Evolutionary conservation across 2,888 invertebrate species (phyloP), one percentile per base, ranked within the genome.

Genomic region (Oxycera nigricornis): DNA sequence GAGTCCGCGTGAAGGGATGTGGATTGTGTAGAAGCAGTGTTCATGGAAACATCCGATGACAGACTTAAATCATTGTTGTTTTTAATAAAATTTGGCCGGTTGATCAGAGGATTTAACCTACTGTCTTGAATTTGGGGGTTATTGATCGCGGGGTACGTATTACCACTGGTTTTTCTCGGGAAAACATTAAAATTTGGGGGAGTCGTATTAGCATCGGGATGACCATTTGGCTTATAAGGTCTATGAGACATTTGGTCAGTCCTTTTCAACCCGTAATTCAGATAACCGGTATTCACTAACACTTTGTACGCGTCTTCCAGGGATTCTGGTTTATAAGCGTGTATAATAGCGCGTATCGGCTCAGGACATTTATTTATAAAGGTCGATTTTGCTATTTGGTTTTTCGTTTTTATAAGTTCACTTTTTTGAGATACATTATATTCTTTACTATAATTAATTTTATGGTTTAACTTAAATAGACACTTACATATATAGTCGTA

Each of bases 401-500:
- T 67, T 67, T 67, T 67, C 3, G 67, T 67, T 46, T 46, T 61
- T n/a, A 31, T 67, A 3, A 67, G 2, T 46, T 67, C 67, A 67
- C 46, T 46, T 46, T 46, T 41, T 24, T 67, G 41, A 26, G 2
- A 26, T n/a, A 17, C 28, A n/a, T 11, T 39, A 17, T 46, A 67
- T 1, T 28, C 28, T 4, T 46, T 46, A 46, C 17, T 7, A 20
- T 68, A 68, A 28, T 17, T 68, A 17, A 28, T 52, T 46, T 68
- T 68, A 11, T 68, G 28, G n/a, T 68, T 50, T 20, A 68, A 17
- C 24, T 52, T 68, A 50, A 68, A 68, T 30, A 68, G 6, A 50
- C 50, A 50, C 68, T 68, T 68, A 68, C 30, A 28, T 46, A 68
- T 68, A 26, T 68, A 68, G 7, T 68, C 26, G 30, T 68, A 68